phyloP scores from a whole-genome alignment of 2,797 vertebrate species.

The Danio kyathit region DNA sequence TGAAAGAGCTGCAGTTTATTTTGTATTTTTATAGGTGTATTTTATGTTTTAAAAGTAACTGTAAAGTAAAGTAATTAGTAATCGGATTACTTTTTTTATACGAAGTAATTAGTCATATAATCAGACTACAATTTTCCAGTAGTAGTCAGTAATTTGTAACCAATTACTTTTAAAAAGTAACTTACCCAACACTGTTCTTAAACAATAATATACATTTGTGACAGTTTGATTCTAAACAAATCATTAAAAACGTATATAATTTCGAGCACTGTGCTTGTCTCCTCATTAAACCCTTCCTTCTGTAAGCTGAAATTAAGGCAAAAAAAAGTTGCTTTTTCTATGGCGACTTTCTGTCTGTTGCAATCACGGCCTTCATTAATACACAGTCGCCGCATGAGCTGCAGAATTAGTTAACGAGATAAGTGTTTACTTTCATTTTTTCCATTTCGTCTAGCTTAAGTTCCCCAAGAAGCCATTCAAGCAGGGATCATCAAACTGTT shows the following conservation, averaged over 20 bases:
- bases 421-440: slow-evolving; percentile 49
- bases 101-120: too few relatives aligned
- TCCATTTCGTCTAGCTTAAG: slow-evolving; percentile 38
- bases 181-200: too few relatives aligned
- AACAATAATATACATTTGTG: too few relatives aligned
- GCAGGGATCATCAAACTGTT: slow-evolving; percentile 43
- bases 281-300: slow-evolving; percentile 46
- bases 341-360: slow-evolving; percentile 1
- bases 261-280: slow-evolving; percentile 28
- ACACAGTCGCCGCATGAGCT: slow-evolving; percentile 7
- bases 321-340: neutral
- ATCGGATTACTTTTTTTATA: too few relatives aligned
- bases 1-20: too few relatives aligned
- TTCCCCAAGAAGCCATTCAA: slow-evolving; percentile 4
- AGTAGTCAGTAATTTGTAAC: too few relatives aligned
- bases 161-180: too few relatives aligned
- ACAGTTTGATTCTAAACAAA: slow-evolving; percentile 42
- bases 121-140: too few relatives aligned
- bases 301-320: slow-evolving; percentile 30
- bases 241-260: slow-evolving; percentile 37
- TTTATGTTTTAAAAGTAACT: too few relatives aligned
- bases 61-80: too few relatives aligned
- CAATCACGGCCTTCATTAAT: slow-evolving; percentile 31
- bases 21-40: too few relatives aligned
- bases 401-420: slow-evolving; percentile 27